Evolutionary conservation across 2,888 invertebrate genomes (phyloP), one percentile per base, ranked within the genome.

Genomic region (Epinotia ramella): DNA sequence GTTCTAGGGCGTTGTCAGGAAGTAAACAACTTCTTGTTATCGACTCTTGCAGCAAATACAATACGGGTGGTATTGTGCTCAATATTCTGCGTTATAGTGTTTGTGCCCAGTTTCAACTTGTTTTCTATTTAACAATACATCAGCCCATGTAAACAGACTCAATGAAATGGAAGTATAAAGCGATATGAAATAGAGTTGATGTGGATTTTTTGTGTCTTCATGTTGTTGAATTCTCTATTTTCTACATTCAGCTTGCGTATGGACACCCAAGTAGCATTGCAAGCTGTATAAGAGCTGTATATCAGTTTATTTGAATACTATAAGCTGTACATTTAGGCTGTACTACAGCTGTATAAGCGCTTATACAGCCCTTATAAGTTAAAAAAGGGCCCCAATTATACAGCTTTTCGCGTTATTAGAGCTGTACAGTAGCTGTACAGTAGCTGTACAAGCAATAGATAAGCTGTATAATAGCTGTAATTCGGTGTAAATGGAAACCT

Each of bases 1-100:
- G 66, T 74, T 70, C 65, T 66, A 75, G 75, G 75, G 75, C 75
- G 46, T 60, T 69, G 71, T 65, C 70, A 66, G 70, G 75, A 75
- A 75, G 69, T 60, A 69, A 69, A 69, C 59, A 60, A 69, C 12
- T 68, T 69, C 69, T 69, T 46, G 70, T 63, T 63, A 62, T 62
- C 49, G 46, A 28, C 24, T 59, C 33, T 11, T 46, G 20, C 20
- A 40, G 69, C 69, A 59, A 59, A 46, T 60, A 28, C 44, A 69
- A 60, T 44, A 67, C 12, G 33, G 18, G 24, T 60, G 59, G 24
- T 28, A 57, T 20, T 28, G 59, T 59, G 44, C 40, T 68, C 13
- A 57, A 13, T 9, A 7, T 1, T 68, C 13, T 56, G 18, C 13
- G 16, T 24, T 20, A 44, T 40, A 68, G 4, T 59, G 44, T 46